Evolutionary conservation across 2,797 vertebrate species (phyloP), one percentile per base, ranked within the genome.

Genomic region (Crenichthys baileyi): DNA sequence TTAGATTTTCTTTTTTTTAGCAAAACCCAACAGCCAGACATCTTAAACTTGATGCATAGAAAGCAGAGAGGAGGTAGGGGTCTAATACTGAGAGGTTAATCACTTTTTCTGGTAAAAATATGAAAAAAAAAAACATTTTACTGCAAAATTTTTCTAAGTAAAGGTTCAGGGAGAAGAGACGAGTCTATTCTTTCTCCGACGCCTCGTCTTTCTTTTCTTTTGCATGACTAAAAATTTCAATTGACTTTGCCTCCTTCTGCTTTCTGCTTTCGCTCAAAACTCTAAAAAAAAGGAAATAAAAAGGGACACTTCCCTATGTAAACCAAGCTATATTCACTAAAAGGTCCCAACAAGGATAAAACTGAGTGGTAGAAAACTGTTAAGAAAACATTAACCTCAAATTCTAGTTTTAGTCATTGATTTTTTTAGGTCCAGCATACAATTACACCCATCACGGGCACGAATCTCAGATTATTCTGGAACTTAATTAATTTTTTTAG

Each of bases 21-120:
- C n/a, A 82, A 85, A 85, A 72, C 71, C 67, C 29, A 70, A 77
- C 7, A n/a, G 31, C 51, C 48, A 26, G 26, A 79, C 74, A 86
- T 77, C 68, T 74, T 72, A 71, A 90, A 50, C 56, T 60, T 76
- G 8, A 76, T 61, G 72, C 39, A 31, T 73, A 50, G 36, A 72
- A 55, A 67, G 76, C 81, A 78, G 36, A 72, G 71, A 79, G 48
- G 76, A 48, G 73, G 76, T 22, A 50, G 63, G 87, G 80, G 29
- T 89, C 56, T 51, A 87, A 88, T 85, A 70, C 83, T 36, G 78
- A 58, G n/a, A 80, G 84, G 85, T 87, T 90, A 92, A 93, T 92
- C 90, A 74, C 80, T 92, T 93, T 94, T 90, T 79, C 4, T 22
- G 41, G 24, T 56, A 78, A 76, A 77, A 84, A 75, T 61, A 88